These are phyloP conservation scores for Thunnus thynnus DNA, from an alignment of 2,113 vertebrate species.

Conservation along the genomic window DNA sequence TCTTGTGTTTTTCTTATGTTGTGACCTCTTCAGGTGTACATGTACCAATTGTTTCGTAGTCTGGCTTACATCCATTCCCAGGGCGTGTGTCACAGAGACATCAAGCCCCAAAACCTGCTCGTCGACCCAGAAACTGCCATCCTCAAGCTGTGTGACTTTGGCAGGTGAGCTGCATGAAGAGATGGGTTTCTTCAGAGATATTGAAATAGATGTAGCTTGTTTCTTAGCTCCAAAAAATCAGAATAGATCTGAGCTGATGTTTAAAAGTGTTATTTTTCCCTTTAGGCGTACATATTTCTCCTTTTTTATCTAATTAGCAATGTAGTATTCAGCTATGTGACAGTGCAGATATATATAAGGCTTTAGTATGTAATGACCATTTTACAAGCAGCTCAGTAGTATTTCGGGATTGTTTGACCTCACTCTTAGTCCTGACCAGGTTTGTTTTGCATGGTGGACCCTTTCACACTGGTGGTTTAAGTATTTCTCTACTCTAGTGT, in stretches of 20 bases:
- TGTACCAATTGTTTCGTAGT: conserved; percentile 97
- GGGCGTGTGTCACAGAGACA: conserved; percentile 95
- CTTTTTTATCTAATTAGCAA: neutral
- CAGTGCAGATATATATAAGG: neutral
- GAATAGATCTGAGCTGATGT: neutral
- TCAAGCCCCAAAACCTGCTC: conserved; percentile 95
- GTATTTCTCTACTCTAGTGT: no score
- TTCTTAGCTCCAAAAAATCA: neutral
- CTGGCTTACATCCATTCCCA: conserved; percentile 97
- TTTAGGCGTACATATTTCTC: no score
- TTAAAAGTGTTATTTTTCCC: no score
- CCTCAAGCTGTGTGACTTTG: conserved; percentile 95
- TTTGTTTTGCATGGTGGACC: no score
- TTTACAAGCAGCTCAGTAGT: no score
- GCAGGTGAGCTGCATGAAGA: conserved; percentile 84
- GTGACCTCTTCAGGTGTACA: conserved; percentile 88
- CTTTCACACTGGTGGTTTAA: no score
- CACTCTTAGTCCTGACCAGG: no score
- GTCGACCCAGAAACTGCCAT: conserved; percentile 95
- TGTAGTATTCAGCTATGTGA: neutral
- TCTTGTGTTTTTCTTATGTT: neutral
- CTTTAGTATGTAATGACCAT: neutral
- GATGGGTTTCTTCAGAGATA: neutral
- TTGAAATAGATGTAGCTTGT: neutral
- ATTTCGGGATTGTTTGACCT: no score